phyloP scores from a whole-genome alignment of 2,113 vertebrate genomes.

The Spheniscus mendiculus region DNA sequence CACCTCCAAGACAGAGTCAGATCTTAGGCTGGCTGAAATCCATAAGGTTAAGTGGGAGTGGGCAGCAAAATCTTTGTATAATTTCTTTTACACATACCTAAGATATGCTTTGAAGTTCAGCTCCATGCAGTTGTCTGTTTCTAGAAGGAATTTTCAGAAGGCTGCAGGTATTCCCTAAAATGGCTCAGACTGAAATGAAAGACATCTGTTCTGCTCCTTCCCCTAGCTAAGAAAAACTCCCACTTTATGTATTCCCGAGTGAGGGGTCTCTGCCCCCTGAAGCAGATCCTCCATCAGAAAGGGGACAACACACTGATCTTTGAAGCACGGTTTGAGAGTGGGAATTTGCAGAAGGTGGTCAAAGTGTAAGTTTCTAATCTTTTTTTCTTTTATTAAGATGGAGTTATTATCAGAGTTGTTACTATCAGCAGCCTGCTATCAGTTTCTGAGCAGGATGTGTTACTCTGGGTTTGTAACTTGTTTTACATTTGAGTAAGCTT shows the following conservation, averaged over 20 bases:
- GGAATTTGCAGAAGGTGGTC: conserved; percentile 79
- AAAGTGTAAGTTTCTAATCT: conserved; percentile 75
- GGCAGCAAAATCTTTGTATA: neutral
- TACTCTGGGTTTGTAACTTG: neutral
- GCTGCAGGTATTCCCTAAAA: neutral
- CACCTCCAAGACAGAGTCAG: neutral
- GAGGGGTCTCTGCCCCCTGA: conserved; percentile 61
- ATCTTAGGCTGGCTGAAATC: neutral
- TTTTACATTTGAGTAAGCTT: neutral
- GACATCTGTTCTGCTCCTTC: conserved; percentile 10
- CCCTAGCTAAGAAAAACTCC: conserved; percentile 61
- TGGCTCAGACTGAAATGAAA: neutral
- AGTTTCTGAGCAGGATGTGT: neutral
- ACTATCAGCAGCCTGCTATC: neutral
- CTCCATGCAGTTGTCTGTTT: neutral
- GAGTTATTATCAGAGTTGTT: neutral
- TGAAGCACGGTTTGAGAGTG: conserved; percentile 81
- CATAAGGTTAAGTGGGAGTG: neutral
- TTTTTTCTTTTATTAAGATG: conserved; percentile 9
- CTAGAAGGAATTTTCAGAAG: neutral
- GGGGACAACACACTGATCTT: conserved; percentile 75
- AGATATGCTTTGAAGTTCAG: neutral
- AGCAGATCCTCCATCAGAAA: conserved; percentile 21
- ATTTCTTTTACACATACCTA: neutral
- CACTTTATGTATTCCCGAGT: conserved; percentile 74